A percentile compares a stretch with the other conserved stretches of the same genome.
phyloP scores from a whole-genome alignment of 2,888 invertebrate genomes.

The Agonopterix subpropinquella region DNA sequence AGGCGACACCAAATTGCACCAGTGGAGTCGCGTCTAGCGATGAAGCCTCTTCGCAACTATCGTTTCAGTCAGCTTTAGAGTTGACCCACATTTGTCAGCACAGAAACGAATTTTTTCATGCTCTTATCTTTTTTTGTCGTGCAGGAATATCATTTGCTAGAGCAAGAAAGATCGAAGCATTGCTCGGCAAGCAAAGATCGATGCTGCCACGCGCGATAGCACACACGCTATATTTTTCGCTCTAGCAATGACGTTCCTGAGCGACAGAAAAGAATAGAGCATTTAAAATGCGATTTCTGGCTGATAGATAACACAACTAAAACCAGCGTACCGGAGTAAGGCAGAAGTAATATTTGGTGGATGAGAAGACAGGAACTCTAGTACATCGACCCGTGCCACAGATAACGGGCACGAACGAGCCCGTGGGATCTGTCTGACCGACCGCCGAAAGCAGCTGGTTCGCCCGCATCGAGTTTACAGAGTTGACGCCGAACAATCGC shows the following conservation, averaged over 20 bases:
- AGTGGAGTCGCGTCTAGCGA: neutral
- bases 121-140: too few species aligned
- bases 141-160: neutral
- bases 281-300: too few species aligned
- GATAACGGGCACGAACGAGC: conserved; percentile 39
- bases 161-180: neutral
- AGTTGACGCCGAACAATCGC: conserved; percentile 53
- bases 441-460: conserved; percentile 56
- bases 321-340: conserved; percentile 36
- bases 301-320: neutral
- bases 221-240: too few species aligned
- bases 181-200: too few species aligned
- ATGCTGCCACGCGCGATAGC: neutral
- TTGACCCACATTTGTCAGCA: neutral
- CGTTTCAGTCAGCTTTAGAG: neutral
- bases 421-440: conserved; percentile 39
- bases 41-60: neutral
- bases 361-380: conserved; percentile 58
- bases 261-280: too few species aligned
- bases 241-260: too few species aligned
- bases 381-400: conserved; percentile 57
- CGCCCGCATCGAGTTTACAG: conserved; percentile 60
- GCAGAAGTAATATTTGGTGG: conserved; percentile 35
- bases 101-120: too few species aligned
- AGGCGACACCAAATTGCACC: too few species aligned